Evolutionary conservation across 2,888 invertebrate species (phyloP), one percentile per base, ranked within the genome.

Genomic region (Drosophila mercatorum): DNA sequence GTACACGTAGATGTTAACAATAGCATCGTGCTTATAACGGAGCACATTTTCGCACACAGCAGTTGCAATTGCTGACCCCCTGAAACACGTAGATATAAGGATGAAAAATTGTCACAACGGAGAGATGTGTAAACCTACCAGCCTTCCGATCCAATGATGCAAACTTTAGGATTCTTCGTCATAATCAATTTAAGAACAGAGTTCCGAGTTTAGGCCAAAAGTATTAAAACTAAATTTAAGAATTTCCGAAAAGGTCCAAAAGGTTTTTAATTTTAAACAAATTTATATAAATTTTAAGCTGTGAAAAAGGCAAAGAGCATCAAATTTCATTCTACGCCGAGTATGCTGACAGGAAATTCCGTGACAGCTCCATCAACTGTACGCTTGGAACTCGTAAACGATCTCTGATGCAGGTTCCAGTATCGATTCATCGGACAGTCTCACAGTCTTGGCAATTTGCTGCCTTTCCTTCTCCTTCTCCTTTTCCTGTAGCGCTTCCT

Each of bases 1-100:
- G 26, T 81, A 80, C 4, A 87, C 90, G 57, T 79, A 91, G 22
- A 91, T 82, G 43, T 89, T 79, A 10, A 90, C 87, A n/a, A 71
- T 70, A 5, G 68, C 64, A 34, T 88, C 78, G 7, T 87, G 70
- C 14, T 62, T 49, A 1, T 41, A 52, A 8, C 60, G 41, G 5
- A 58, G 12, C 0, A 71, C 86, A 73, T 87, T 87, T n/a, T 55
- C 63, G 52, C 86, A 75, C 6, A 87, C 81, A 10, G 86, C 77
- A 7, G 90, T 83, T 1, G 88, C 77, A 55, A 87, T 79, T 6
- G 86, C 86, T 55, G 86, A 75, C 6, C 88, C 90, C 88, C 86
- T 86, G 14, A 41, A 62, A 55, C 3, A 43, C 8, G 38, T 5
- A 43, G 7, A 36, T 5, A 28, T 26, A 8, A 17, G n/a, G 0